Conservation (phyloP, 2,888 invertebrate species). For the Metellina segmentata region DNA sequence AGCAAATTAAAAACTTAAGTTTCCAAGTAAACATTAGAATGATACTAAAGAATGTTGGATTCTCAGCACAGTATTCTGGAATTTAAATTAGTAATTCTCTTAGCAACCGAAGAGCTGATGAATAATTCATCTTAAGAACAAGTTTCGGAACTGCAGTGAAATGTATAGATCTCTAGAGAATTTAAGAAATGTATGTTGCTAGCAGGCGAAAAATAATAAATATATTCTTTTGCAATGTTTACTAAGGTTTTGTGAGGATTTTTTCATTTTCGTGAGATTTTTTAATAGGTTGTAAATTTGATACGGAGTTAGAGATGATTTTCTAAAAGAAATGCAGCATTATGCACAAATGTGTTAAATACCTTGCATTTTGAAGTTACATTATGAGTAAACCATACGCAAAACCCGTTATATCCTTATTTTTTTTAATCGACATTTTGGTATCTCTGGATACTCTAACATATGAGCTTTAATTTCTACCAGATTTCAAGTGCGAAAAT, state of each 20-base stretch:
- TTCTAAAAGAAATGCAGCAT: neutral
- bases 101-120: neutral
- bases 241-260: neutral
- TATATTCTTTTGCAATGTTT: neutral
- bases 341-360: neutral
- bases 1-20: too few species aligned
- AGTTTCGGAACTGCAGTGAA: neutral
- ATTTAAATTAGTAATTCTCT: neutral
- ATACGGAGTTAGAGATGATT: neutral
- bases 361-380: neutral
- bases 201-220: neutral
- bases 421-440: too few species aligned
- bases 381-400: neutral
- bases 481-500: too few species aligned
- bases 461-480: too few species aligned
- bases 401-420: too few species aligned
- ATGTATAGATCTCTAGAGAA: neutral
- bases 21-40: too few species aligned
- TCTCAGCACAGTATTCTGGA: neutral
- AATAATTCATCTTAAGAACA: neutral
- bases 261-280: neutral
- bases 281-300: neutral
- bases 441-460: too few species aligned
- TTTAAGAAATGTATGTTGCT: neutral
- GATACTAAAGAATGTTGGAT: too few species aligned